Base-by-base conservation (phyloP, 2,113 vertebrate species). In the Lampris incognitus region DNA sequence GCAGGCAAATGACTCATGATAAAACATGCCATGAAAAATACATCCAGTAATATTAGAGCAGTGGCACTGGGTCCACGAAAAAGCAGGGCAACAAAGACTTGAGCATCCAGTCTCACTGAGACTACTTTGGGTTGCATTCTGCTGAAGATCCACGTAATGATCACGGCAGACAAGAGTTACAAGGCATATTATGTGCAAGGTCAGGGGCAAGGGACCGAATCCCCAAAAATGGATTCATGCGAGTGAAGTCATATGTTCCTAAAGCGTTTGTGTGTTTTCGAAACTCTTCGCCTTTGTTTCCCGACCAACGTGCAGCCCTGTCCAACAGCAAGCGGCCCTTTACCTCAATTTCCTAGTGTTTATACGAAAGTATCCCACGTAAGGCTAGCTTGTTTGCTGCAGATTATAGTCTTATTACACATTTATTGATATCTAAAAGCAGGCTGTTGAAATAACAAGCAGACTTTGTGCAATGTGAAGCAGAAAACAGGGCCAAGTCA, bases 391-490 rank as follows among this genome's bases (percentile, higher is more conserved):
- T 74, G 59, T 84, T 84, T 88, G 60, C 78, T 62, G 49, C 69
- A 72, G 64, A 90, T 92, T 88, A 85, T 85, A 75, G 37, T 79
- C 61, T 61, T 86, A 62, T 91, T 93, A 82, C 66, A 79, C 75
- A 77, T 81, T 79, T 81, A 78, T 71, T 39, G 73, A 70, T 71
- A 79, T 83, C 76, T 79, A 42, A 90, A 91, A 88, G 90, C 89
- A 88, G 86, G 58, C 80, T 69, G 85, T 83, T 83, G 89, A 91
- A 89, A 88, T 92, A 93, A 94, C 88, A 92, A 83, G 88, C 90
- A 48, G 79, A 69, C 78, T 76, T 79, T 70, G 87, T 91, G 89
- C 88, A 84, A 93, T 59, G 79, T 87, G 86, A 90, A 92, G 87
- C 85, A 92, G 87, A 91, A 92, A 91, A 92, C 81, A 40, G 60